A percentile compares a stretch with the other conserved stretches of the same genome.
Conservation (phyloP, 2,888 invertebrate species). For the Carterocephalus palaemon region DNA sequence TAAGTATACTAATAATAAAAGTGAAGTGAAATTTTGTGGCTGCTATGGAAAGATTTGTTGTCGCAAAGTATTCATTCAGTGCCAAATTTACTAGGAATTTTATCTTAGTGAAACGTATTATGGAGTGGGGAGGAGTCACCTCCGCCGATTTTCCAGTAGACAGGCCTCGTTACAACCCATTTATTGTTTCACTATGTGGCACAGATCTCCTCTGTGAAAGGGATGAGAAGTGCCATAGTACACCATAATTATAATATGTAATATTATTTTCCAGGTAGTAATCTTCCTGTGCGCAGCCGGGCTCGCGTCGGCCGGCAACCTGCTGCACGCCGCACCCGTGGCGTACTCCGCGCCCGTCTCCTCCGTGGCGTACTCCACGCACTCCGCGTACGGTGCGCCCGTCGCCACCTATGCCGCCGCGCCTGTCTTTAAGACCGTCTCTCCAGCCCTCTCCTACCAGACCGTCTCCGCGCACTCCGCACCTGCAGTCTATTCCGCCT, state of each 20-base stretch:
- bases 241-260: neutral
- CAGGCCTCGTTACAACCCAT: too few species aligned
- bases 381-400: conserved; percentile 44
- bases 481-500: conserved; percentile 34
- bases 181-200: too few species aligned
- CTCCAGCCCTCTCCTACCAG: conserved; percentile 31
- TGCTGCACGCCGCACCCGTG: conserved; percentile 63
- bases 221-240: neutral
- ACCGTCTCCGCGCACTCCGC: conserved; percentile 37
- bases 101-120: too few species aligned
- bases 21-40: too few species aligned
- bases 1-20: too few species aligned
- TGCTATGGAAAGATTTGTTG: too few species aligned
- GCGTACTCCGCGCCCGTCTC: conserved; percentile 77
- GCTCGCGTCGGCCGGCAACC: conserved; percentile 79
- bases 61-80: too few species aligned
- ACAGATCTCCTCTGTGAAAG: too few species aligned
- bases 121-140: too few species aligned
- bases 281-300: conserved; percentile 79
- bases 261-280: conserved; percentile 58
- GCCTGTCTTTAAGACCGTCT: conserved; percentile 20
- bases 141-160: conserved; percentile 72
- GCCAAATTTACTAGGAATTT: too few species aligned
- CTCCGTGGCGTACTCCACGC: conserved; percentile 53
- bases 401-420: conserved; percentile 42